These are phyloP conservation scores for Micropterix aruncella DNA, from an alignment of 2,888 invertebrate genomes.

Conservation along the genomic window DNA sequence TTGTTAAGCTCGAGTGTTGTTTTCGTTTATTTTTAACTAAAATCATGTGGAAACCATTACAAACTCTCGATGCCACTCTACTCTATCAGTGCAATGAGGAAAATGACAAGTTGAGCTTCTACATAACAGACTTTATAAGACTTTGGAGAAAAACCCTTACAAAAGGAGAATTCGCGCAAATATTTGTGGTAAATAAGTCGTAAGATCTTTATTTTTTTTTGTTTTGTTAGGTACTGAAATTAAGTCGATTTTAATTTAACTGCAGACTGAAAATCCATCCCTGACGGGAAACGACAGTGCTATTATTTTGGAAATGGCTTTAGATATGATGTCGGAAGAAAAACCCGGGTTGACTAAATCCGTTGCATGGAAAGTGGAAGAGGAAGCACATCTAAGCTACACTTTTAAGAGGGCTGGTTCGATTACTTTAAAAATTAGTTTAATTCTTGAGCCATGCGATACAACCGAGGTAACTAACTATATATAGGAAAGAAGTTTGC, in stretches of 20 bases:
- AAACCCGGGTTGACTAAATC: background rate
- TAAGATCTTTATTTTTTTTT: background rate
- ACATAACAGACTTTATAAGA: background rate
- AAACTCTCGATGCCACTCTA: background rate
- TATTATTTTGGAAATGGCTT: background rate
- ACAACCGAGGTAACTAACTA: no score
- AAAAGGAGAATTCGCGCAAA: background rate
- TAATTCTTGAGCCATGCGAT: no score
- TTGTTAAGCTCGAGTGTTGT: no score
- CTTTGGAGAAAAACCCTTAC: background rate
- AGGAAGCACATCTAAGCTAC: background rate
- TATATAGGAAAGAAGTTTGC: background rate
- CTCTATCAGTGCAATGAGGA: background rate
- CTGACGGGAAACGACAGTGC: background rate
- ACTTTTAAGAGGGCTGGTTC: background rate
- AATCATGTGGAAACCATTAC: background rate
- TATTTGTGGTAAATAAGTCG: background rate
- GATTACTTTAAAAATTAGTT: background rate
- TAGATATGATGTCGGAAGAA: background rate
- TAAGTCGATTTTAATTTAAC: background rate
- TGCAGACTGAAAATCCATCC: background rate
- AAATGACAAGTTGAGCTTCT: background rate
- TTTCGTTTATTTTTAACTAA: no score
- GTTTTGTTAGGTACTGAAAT: background rate
- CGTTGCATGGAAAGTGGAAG: background rate